phyloP scores from a whole-genome alignment of 1,140 invertebrate genomes.

The Cepaea nemoralis region DNA sequence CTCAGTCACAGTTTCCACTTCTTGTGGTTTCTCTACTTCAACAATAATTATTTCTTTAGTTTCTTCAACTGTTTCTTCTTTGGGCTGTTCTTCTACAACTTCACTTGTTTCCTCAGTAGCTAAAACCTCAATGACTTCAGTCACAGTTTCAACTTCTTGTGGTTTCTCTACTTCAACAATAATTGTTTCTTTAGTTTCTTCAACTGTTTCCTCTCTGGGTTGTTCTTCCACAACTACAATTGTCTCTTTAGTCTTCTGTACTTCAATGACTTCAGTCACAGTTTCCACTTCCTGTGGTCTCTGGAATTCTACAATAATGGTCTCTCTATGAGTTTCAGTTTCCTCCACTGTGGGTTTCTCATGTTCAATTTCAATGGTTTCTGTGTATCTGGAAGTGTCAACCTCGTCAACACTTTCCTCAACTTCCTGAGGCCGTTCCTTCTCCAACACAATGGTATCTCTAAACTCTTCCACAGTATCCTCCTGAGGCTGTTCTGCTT shows the following conservation, averaged over 20 bases:
- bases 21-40: too few relatives aligned
- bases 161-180: conserved; percentile 28
- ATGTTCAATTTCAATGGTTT: conserved; percentile 18
- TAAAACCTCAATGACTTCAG: conserved; percentile 19
- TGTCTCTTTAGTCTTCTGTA: conserved; percentile 33
- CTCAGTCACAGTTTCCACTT: conserved; percentile 26
- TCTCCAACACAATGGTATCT: conserved; percentile 32
- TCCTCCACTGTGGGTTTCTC: conserved; percentile 19
- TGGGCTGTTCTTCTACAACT: too few relatives aligned
- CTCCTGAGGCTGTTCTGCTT: background rate
- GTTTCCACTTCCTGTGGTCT: conserved; percentile 27
- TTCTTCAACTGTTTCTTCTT: conserved; percentile 41
- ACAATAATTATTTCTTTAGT: too few relatives aligned
- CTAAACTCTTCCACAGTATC: background rate
- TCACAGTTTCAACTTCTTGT: conserved; percentile 27
- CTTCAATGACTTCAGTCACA: conserved; percentile 34
- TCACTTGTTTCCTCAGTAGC: conserved; percentile 40
- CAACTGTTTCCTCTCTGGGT: conserved; percentile 34
- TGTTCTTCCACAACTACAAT: conserved; percentile 25
- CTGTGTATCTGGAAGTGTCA: conserved; percentile 34
- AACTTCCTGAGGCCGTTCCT: conserved; percentile 35
- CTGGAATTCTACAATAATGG: conserved; percentile 39
- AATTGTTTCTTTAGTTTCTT: conserved; percentile 37
- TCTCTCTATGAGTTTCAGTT: conserved; percentile 22
- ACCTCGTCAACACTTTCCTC: conserved; percentile 34